Evolutionary conservation across 2,797 vertebrate genomes (phyloP), one percentile per base, ranked within the genome.

Genomic region (Gouania willdenowi): DNA sequence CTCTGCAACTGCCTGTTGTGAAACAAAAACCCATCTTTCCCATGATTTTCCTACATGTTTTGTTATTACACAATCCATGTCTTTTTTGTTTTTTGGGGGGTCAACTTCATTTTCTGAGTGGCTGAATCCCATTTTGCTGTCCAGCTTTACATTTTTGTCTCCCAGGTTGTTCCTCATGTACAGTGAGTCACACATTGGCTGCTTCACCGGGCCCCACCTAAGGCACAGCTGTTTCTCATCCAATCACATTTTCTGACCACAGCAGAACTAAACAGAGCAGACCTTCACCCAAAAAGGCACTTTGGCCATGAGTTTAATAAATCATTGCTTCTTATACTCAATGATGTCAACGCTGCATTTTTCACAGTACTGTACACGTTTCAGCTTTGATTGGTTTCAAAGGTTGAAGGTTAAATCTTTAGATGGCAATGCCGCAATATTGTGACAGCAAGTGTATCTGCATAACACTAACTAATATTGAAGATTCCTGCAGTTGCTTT

Each of bases 151-250:
- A 2, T 41, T 26, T 48, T 33, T 31, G 14, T 6, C 8, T 34
- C 28, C 17, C 6, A 21, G 69, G 75, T 60, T 56, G 60, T 44
- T 29, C 37, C 49, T 69, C 35, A 41, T 66, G 54, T 77, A 71
- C 51, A 42, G 59, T 86, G 81, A 87, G 69, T 85, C 85, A 83
- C 56, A 36, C 30, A 65, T 76, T 83, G 82, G 85, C 76, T 67
- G 13, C 57, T 35, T 78, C 70, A 68, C 25, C 41, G 50, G 26
- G 63, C 72, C 68, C 72, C 70, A 63, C 71, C 66, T 75, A 74
- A 37, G 71, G 60, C 56, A 67, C 84, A 83, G 79, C 71, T 77
- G 80, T 68, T 78, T 71, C 55, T 68, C 33, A 37, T 34, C 56
- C 7, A 40, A 28, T 30, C 35, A 25, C 50, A 53, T 7, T n/a